phyloP scores from a whole-genome alignment of 2,888 invertebrate species.

The Harpalus rubripes region DNA sequence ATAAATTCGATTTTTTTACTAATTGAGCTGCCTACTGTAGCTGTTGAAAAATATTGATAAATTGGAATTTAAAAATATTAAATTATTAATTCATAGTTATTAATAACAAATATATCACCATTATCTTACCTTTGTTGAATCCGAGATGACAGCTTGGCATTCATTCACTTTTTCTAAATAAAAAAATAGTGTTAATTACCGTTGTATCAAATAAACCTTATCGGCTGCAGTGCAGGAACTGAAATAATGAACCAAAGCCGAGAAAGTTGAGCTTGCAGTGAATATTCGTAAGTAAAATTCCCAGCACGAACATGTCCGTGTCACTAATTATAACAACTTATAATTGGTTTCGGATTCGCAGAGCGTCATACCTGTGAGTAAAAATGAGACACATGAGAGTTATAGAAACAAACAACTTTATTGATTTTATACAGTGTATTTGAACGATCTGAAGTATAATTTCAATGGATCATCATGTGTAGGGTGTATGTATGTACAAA shows the following conservation, averaged over 20 bases:
- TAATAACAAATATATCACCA: too few species aligned
- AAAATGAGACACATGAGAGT: conserved; percentile 57
- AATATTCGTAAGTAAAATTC: conserved; percentile 17
- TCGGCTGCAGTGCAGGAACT: not conserved
- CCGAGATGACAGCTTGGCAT: too few species aligned
- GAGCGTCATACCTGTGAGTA: conserved; percentile 14
- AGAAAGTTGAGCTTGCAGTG: conserved; percentile 19
- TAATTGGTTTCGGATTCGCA: conserved; percentile 47
- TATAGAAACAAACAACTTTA: conserved; percentile 66
- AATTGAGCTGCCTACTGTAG: too few species aligned
- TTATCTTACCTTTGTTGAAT: too few species aligned
- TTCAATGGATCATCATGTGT: conserved; percentile 56
- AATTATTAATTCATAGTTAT: too few species aligned
- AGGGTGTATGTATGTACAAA: conserved; percentile 62
- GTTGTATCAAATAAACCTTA: not conserved
- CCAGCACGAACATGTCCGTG: not conserved
- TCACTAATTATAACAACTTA: conserved; percentile 49
- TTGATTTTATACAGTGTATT: conserved; percentile 66
- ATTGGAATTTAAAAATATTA: too few species aligned
- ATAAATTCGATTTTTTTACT: too few species aligned
- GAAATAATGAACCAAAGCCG: conserved; percentile 35
- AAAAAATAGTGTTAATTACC: conserved; percentile 8
- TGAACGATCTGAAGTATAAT: conserved; percentile 65
- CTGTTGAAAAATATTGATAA: too few species aligned
- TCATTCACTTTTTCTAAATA: not conserved